Evolutionary conservation across 2,888 invertebrate species (phyloP), one percentile per base, ranked within the genome.

Genomic region (Mesochorus sp.): DNA sequence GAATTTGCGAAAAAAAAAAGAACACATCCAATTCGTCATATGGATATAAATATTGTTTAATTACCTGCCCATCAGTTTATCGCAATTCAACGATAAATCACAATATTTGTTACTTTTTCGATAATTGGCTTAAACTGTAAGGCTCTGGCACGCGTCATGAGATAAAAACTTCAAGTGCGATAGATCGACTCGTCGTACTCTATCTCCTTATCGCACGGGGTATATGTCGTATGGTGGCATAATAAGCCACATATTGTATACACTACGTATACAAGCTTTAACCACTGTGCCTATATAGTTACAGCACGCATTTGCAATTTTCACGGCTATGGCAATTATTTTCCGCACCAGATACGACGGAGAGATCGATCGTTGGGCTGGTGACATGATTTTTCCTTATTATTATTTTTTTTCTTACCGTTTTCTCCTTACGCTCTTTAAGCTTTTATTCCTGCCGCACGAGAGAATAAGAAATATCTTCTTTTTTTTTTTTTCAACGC

Each of bases 261-360:
- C 61, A 26, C 51, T 14, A 59, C n/a, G 26, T 28, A 51, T 8
- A 28, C 31, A 53, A n/a, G 61, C 59, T 31, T 28, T 42, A 70
- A 24, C 42, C 47, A 12, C 44, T 64, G 64, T 59, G 66, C 62
- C 66, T 76, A 61, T 14, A 31, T 59, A 12, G n/a, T n/a, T n/a
- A n/a, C n/a, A 31, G 28, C 42, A 70, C 55, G 55, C 73, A 42
- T 34, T 70, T 39, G 34, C 49, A 62, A 75, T 67, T 83, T 85
- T 84, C 83, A 84, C 64, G 85, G 82, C 76, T 82, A 80, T 57
- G 64, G 82, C 55, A 82, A 87, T 86, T 83, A 86, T 83, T 85
- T 87, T 87, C 83, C 76, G 87, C 86, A 83, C 85, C 83, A 85
- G 82, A 85, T 87, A 84, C 79, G 72, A 79, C 72, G 57, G 49